Evolutionary conservation across 2,113 vertebrate species (phyloP), one percentile per base, ranked within the genome.

Genomic region (Channa maculata): DNA sequence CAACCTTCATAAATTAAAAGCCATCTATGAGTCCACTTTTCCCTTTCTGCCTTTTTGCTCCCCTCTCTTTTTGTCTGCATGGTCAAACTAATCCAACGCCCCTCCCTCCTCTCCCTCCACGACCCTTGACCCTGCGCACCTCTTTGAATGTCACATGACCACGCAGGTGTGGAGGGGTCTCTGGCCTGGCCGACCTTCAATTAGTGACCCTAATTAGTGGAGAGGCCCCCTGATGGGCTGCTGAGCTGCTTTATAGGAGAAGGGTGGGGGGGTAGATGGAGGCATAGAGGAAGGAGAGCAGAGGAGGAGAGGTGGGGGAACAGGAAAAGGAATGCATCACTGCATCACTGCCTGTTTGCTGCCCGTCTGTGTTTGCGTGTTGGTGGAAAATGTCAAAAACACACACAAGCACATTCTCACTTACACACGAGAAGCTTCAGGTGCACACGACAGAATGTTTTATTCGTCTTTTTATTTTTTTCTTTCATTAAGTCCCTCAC

Each of bases 111-210:
- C 33, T 64, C 51, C 45, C 75, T 43, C 64, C 36, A 33, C 33
- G 76, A 90, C 94, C 94, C 75, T 68, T 90, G 87, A 92, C 92
- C 93, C 86, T 6, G 57, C 80, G 91, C 93, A 94, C 91, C 93
- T 94, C 92, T 91, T 84, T 86, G 73, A 84, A 76, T 86, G 92
- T 94, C 94, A 94, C 93, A 94, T 94, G 94, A 94, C 88, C 82
- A 3, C 85, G 94, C 94, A 95, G 94, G 93, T 95, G 94, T 94
- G 93, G 93, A 93, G 92, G 89, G 93, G 93, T 92, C 90, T 90
- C 88, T 81, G 83, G 83, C 86, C 91, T 46, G 72, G 68, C 80
- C 69, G 86, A 85, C 94, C 92, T 82, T 92, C 91, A 95, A 94
- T 95, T 93, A 95, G 93, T 81, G 88, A 93, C 90, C 91, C 92